Conservation (phyloP, 2,888 invertebrate genomes). For the Agapostemon virescens region DNA sequence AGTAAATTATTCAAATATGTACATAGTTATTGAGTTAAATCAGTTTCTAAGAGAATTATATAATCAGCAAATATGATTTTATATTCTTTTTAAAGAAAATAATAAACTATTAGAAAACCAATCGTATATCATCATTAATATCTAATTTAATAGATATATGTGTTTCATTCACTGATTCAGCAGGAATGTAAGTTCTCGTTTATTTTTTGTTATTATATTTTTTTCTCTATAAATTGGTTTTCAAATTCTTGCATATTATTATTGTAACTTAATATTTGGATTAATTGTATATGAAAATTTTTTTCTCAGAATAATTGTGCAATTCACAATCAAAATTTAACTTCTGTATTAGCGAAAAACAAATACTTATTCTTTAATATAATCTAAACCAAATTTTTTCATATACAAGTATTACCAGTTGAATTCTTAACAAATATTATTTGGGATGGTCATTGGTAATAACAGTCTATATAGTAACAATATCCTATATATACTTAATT, state of each 20-base stretch:
- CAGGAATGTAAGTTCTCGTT: neutral
- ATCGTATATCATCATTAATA: constrained; percentile 18
- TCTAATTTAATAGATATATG: constrained; percentile 23
- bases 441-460: constrained; percentile 6
- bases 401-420: neutral
- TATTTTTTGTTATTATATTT: neutral
- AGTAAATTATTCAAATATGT: neutral
- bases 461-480: neutral
- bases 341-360: neutral
- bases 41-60: constrained; percentile 16
- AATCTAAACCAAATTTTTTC: neutral
- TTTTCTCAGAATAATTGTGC: neutral
- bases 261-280: neutral
- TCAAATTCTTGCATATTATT: neutral
- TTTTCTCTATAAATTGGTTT: neutral
- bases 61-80: constrained; percentile 4
- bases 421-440: constrained; percentile 6
- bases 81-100: constrained; percentile 18
- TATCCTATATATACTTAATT: neutral
- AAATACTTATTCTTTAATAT: neutral
- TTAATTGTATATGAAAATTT: neutral
- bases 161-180: neutral
- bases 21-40: neutral
- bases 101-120: constrained; percentile 1
- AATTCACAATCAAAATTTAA: neutral